Evolutionary conservation across 35 echinoderm and acorn worm species (phyloP).

Genomic region (Anneissia japonica): DNA sequence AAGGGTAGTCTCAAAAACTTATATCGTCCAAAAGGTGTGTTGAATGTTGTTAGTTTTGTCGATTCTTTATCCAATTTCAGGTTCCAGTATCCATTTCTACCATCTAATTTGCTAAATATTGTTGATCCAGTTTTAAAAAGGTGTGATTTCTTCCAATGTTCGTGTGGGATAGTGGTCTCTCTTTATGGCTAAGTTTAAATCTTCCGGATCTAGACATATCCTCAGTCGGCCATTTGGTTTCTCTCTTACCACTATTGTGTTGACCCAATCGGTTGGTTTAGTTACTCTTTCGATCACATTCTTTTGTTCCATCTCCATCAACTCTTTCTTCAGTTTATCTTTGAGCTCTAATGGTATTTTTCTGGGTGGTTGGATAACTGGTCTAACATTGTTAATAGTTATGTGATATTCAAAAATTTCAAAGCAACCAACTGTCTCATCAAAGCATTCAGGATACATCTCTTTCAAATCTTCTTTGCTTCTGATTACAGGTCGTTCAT

Average conservation of each 20-base stretch:
- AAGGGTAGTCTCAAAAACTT: constrained; percentile 41
- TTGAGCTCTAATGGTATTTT: constrained; percentile 1
- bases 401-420: not conserved
- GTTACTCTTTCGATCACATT: too few relatives aligned
- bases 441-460: not conserved
- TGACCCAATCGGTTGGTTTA: too few relatives aligned
- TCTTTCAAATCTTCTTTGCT: too few relatives aligned
- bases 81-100: constrained; percentile 24
- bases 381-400: constrained; percentile 13
- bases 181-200: not conserved
- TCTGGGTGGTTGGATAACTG: constrained; percentile 26
- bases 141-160: constrained; percentile 9
- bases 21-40: constrained; percentile 41
- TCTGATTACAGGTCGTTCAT: too few relatives aligned
- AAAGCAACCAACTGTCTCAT: not conserved
- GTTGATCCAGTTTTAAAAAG: not conserved
- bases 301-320: too few relatives aligned
- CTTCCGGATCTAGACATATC: too few relatives aligned
- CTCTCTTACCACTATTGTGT: too few relatives aligned
- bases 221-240: too few relatives aligned
- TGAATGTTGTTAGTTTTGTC: constrained; percentile 17
- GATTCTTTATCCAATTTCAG: constrained; percentile 21
- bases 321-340: too few relatives aligned
- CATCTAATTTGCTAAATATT: constrained; percentile 43
- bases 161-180: not conserved